A percentile compares a stretch with the other conserved stretches of the same genome.
These are phyloP conservation scores for Cinclus mexicanus DNA, from an alignment of 2,113 vertebrate species.

Conservation along the genomic window DNA sequence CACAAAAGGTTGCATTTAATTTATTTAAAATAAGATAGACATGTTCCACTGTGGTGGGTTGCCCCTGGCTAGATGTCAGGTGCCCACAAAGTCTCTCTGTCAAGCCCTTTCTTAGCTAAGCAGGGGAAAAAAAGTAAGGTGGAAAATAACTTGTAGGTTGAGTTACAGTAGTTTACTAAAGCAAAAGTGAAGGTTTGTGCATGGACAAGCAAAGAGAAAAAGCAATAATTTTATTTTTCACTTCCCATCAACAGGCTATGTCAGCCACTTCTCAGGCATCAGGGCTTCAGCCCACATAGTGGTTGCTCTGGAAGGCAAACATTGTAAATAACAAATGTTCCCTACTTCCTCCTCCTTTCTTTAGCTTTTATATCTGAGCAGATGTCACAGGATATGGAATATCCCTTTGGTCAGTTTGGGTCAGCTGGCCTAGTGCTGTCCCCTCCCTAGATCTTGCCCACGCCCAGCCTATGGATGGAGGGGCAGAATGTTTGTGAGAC, in stretches of 20 bases:
- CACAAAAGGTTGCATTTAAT: not conserved
- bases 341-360: not conserved
- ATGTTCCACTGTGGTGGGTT: not conserved
- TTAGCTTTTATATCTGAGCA: not conserved
- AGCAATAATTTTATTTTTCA: not conserved
- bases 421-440: not conserved
- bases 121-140: not conserved
- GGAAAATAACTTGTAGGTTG: not conserved
- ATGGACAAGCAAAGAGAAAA: not conserved
- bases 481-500: not conserved
- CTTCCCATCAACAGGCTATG: fast-evolving
- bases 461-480: not conserved
- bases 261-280: not conserved
- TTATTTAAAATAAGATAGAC: not conserved
- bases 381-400: not conserved
- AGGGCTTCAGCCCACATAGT: fast-evolving
- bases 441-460: not conserved
- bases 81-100: not conserved
- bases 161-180: not conserved
- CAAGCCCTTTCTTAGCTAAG: not conserved
- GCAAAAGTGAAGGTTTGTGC: fast-evolving
- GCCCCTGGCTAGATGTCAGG: not conserved
- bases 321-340: too few relatives aligned
- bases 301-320: not conserved
- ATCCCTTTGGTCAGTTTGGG: not conserved